Evolutionary conservation across 2,113 vertebrate genomes (phyloP).

Genomic region (Panthera leo): DNA sequence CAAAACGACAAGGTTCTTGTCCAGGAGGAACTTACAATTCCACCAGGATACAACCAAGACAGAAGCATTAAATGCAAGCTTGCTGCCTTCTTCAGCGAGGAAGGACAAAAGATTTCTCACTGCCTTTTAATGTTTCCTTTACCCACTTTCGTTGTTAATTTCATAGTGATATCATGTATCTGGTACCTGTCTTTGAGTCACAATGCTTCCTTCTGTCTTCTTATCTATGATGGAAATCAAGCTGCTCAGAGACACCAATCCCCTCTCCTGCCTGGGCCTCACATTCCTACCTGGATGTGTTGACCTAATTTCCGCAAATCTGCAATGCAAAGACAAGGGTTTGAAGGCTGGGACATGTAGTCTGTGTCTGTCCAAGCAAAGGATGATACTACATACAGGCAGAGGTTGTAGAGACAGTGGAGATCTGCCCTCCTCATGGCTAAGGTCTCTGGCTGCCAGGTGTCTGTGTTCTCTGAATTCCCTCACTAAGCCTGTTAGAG

Average conservation of each 20-base stretch:
- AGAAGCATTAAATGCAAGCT: not conserved
- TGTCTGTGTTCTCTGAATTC: not conserved
- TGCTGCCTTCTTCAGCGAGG: not conserved
- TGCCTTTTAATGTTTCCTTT: not conserved
- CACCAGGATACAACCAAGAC: not conserved
- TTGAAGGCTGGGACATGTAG: fast-evolving
- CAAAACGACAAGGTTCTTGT: conserved; percentile 35
- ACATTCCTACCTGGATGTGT: not conserved
- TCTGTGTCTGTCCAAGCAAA: fast-evolving
- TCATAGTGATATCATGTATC: not conserved
- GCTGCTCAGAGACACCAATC: not conserved
- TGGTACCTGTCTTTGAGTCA: not conserved
- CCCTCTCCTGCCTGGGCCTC: not conserved
- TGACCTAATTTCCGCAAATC: not conserved
- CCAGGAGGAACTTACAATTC: not conserved
- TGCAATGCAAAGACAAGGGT: not conserved
- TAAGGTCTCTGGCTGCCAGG: not conserved
- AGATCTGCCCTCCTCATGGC: not conserved
- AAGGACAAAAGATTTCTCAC: not conserved
- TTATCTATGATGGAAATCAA: not conserved
- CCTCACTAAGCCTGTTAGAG: not conserved
- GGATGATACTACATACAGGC: not conserved
- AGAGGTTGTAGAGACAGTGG: not conserved
- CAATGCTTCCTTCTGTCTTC: not conserved
- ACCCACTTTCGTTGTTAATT: not conserved